Conservation (phyloP, 2,113 vertebrate species). For the Tretioscincus oriximinensis region DNA sequence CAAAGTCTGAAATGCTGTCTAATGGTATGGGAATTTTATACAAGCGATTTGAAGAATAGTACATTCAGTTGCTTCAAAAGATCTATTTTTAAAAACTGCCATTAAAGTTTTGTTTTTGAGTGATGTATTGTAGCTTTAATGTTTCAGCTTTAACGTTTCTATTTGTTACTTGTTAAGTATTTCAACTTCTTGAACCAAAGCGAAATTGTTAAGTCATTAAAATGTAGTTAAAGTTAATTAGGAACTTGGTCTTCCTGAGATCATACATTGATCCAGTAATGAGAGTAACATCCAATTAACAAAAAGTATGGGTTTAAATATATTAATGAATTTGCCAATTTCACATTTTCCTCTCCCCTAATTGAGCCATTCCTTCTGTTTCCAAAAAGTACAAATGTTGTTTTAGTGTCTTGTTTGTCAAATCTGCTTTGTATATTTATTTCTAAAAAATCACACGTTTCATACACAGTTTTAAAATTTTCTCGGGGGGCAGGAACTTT, state of each 20-base stretch:
- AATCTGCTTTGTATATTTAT: too few species aligned
- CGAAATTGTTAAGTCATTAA: background rate
- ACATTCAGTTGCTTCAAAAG: background rate
- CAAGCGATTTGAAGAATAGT: slow-evolving; percentile 24
- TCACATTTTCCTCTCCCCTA: background rate
- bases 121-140: slow-evolving; percentile 1
- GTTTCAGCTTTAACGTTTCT: slow-evolving; percentile 18
- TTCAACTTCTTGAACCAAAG: background rate
- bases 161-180: background rate
- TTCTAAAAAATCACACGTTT: too few species aligned
- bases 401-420: background rate
- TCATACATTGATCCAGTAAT: background rate
- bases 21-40: slow-evolving; percentile 18
- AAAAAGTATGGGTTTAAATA: background rate
- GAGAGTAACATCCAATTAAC: background rate
- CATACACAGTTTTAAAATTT: too few species aligned
- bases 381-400: background rate
- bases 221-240: background rate
- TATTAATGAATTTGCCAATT: background rate
- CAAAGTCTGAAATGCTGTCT: slow-evolving; percentile 4
- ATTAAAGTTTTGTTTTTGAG: background rate
- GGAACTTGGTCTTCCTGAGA: background rate
- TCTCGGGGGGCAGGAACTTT: background rate
- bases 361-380: background rate
- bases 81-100: slow-evolving; percentile 21